phyloP scores from a whole-genome alignment of 2,797 vertebrate genomes.

The Apogon hyalosoma region DNA sequence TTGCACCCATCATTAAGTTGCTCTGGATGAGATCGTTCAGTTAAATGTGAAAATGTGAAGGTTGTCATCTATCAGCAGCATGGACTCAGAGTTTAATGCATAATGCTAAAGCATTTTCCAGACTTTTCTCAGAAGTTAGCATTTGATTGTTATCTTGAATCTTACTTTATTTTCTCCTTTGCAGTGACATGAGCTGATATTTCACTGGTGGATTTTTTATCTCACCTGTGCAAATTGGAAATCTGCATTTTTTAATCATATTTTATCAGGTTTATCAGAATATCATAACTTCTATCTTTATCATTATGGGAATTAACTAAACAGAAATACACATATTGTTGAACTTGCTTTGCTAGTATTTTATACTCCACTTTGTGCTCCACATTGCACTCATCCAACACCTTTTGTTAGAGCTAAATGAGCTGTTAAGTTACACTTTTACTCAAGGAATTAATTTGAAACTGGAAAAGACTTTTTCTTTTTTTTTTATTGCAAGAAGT shows the following conservation, averaged over 20 bases:
- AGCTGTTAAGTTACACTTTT: slow-evolving; percentile 13
- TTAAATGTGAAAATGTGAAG: slow-evolving; percentile 41
- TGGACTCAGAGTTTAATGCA: slow-evolving; percentile 12
- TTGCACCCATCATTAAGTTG: slow-evolving; percentile 37
- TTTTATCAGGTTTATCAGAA: slow-evolving; percentile 29
- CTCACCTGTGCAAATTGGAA: slow-evolving; percentile 10
- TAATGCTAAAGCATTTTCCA: background rate
- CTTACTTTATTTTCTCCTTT: slow-evolving; percentile 22
- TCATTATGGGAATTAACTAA: slow-evolving; percentile 27
- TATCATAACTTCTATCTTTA: slow-evolving; percentile 14
- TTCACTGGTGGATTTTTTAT: slow-evolving; percentile 32
- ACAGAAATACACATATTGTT: slow-evolving; percentile 1
- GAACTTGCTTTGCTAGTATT: background rate
- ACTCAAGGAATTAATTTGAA: background rate
- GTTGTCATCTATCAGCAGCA: slow-evolving; percentile 47
- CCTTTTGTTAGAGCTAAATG: background rate
- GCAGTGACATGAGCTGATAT: background rate
- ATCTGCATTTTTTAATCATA: slow-evolving; percentile 24
- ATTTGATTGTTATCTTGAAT: slow-evolving; percentile 23
- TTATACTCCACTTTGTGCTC: background rate
- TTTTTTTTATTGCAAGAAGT: background rate
- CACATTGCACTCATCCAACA: background rate
- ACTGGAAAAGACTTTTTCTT: background rate
- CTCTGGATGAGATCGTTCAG: slow-evolving; percentile 32
- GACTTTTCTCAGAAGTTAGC: slow-evolving; percentile 14